A percentile compares a stretch with the other conserved stretches of the same genome.
These are phyloP conservation scores for Eulithis testata DNA, from an alignment of 2,888 invertebrate genomes.

Conservation along the genomic window DNA sequence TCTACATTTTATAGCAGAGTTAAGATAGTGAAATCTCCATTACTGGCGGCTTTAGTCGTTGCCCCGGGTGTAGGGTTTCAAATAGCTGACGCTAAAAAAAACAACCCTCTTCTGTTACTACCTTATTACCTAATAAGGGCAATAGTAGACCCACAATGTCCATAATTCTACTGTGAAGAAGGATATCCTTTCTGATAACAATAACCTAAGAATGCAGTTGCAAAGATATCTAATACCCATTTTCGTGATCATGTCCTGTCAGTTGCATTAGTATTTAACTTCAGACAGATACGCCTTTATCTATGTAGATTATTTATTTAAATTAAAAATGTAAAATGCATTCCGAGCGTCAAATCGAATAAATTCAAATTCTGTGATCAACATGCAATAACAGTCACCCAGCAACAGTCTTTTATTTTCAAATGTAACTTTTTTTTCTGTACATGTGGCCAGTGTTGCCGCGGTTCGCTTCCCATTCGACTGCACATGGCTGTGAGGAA, in stretches of 20 bases:
- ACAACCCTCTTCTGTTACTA: constrained; percentile 63
- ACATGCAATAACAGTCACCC: constrained; percentile 29
- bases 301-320: neutral
- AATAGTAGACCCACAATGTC: constrained; percentile 43
- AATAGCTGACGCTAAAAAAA: constrained; percentile 74
- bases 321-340: neutral
- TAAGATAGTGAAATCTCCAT: constrained; percentile 46
- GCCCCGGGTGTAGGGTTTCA: constrained; percentile 60
- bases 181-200: constrained; percentile 22
- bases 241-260: too few species aligned
- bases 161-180: constrained; percentile 22
- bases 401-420: constrained; percentile 42
- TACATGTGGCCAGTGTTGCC: constrained; percentile 54
- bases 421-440: constrained; percentile 40
- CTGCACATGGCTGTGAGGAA: constrained; percentile 82
- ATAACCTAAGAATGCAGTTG: neutral
- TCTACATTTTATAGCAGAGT: neutral
- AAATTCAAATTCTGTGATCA: neutral
- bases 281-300: too few species aligned
- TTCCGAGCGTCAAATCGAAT: neutral
- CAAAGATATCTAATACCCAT: neutral
- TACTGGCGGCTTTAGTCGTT: constrained; percentile 54
- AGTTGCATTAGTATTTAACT: too few species aligned
- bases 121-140: constrained; percentile 50
- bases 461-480: constrained; percentile 78